phyloP scores from a whole-genome alignment of 2,113 vertebrate genomes.

The Mustela nigripes region DNA sequence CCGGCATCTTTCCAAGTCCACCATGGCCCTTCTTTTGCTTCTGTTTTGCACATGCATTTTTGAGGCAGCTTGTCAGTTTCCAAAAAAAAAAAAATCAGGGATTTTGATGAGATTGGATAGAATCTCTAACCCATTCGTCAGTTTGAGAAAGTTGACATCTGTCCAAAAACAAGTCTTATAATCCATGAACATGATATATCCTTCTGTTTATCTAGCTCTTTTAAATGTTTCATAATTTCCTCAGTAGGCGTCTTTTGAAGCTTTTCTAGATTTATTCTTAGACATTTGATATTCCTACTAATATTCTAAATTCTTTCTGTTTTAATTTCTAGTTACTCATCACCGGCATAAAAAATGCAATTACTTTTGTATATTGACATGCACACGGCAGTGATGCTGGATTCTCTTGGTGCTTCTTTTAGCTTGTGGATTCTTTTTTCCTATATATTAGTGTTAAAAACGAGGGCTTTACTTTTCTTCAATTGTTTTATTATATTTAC shows the following conservation, averaged over 20 bases:
- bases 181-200: neutral
- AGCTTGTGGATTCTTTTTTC: too few relatives aligned
- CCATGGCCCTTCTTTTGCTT: neutral
- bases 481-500: neutral
- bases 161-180: neutral
- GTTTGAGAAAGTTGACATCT: neutral
- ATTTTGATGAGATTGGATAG: neutral
- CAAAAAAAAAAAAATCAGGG: too few relatives aligned
- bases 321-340: neutral
- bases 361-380: neutral
- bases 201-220: neutral
- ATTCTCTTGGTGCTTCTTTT: neutral
- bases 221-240: neutral
- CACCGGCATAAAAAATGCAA: neutral
- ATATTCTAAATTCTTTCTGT: neutral
- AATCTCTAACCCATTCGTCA: neutral
- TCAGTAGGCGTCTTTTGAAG: neutral
- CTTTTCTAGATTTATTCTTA: conserved; percentile 24
- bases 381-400: neutral
- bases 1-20: neutral
- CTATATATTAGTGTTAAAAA: neutral
- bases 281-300: neutral
- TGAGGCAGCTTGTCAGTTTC: neutral
- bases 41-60: neutral
- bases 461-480: neutral